A percentile compares a stretch with the other conserved stretches of the same genome.
phyloP scores from a whole-genome alignment of 2,888 invertebrate species.

The Epirrhoe tristata region DNA sequence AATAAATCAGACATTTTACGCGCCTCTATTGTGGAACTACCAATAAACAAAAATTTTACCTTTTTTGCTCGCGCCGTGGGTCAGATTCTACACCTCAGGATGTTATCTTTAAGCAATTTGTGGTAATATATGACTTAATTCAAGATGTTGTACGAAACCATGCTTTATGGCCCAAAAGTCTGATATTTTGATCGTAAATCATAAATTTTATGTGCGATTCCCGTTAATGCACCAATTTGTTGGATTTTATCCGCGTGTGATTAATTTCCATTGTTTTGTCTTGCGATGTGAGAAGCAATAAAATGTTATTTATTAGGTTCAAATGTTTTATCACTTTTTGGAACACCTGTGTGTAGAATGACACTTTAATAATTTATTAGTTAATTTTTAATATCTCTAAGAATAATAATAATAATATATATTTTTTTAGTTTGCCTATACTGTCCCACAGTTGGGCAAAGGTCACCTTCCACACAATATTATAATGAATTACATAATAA shows the following conservation, averaged over 20 bases:
- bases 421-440: too few relatives aligned
- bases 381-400: not conserved
- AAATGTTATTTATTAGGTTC: slow-evolving; percentile 39
- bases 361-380: not conserved
- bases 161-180: slow-evolving; percentile 41
- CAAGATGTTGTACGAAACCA: slow-evolving; percentile 39
- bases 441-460: too few relatives aligned
- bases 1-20: slow-evolving; percentile 23
- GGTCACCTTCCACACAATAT: too few relatives aligned
- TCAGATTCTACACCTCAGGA: slow-evolving; percentile 56
- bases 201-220: slow-evolving; percentile 50
- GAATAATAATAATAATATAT: not conserved
- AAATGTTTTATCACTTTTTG: slow-evolving; percentile 25
- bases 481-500: too few relatives aligned
- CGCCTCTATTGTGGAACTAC: slow-evolving; percentile 16
- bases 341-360: not conserved
- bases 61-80: slow-evolving; percentile 25
- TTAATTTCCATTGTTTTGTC: slow-evolving; percentile 55
- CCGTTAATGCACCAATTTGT: slow-evolving; percentile 61
- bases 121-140: slow-evolving; percentile 82
- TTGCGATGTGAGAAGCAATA: slow-evolving; percentile 39
- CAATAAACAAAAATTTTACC: slow-evolving; percentile 17
- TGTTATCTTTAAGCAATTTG: slow-evolving; percentile 76
- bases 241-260: slow-evolving; percentile 56
- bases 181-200: slow-evolving; percentile 53